These are phyloP conservation scores for Dermatemys mawii DNA, from an alignment of 2,113 vertebrate species.

Conservation along the genomic window DNA sequence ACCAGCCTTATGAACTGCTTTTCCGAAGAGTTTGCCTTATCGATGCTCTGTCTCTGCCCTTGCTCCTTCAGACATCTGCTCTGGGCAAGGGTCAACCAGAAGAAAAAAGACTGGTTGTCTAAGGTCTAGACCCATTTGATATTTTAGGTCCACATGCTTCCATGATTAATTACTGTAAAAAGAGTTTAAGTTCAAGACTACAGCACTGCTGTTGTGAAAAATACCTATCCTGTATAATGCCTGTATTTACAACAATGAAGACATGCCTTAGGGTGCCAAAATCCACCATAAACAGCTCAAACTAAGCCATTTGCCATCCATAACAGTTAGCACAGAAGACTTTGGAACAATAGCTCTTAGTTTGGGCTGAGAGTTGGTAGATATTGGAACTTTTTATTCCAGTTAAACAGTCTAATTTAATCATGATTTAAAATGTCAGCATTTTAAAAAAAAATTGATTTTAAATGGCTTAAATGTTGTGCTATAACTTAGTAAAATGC, in stretches of 20 bases:
- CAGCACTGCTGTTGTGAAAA: accelerated
- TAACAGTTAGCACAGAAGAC: not conserved
- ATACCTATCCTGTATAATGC: not conserved
- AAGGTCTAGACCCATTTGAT: not conserved
- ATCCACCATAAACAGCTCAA: not conserved
- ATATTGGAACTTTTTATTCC: not conserved
- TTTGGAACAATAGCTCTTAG: not conserved
- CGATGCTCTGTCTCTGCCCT: not conserved
- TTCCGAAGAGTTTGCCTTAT: not conserved
- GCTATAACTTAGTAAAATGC: not conserved
- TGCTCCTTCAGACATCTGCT: not conserved
- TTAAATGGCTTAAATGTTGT: not conserved
- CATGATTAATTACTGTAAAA: not conserved
- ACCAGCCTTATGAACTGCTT: not conserved
- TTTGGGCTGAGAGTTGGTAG: not conserved
- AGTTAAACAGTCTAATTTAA: not conserved
- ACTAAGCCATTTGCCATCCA: not conserved
- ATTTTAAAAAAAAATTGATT: not conserved
- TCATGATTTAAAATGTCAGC: not conserved
- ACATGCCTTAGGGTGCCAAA: not conserved
- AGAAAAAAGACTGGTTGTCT: not conserved
- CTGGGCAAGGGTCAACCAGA: not conserved
- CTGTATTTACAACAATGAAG: not conserved
- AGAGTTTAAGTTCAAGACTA: not conserved
- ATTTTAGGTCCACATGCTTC: not conserved